phyloP scores from a whole-genome alignment of 2,888 invertebrate species.

The Leucania comma region DNA sequence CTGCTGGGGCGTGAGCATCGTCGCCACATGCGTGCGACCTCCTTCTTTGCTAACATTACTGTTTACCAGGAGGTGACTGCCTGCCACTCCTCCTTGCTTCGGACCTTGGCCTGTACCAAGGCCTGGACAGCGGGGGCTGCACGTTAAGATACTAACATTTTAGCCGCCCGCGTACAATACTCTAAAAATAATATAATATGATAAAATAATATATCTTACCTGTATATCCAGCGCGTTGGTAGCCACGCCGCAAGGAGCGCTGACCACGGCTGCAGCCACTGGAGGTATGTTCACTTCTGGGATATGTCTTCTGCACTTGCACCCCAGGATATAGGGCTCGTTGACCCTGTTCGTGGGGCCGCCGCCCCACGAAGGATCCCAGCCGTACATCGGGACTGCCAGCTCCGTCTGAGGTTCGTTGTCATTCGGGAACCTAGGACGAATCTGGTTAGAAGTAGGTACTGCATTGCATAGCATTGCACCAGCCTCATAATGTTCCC shows the following conservation, averaged over 20 bases:
- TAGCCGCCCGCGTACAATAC: no score
- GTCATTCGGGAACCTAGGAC: slow-evolving; percentile 36
- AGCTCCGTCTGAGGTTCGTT: slow-evolving; percentile 36
- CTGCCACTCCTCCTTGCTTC: no score
- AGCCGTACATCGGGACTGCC: slow-evolving; percentile 31
- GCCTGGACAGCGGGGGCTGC: no score
- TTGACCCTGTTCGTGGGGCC: slow-evolving; percentile 40
- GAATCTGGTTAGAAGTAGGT: background rate
- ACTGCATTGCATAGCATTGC: no score
- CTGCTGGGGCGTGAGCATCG: no score
- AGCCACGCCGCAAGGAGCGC: slow-evolving; percentile 28
- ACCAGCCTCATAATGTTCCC: no score
- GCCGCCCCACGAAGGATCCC: slow-evolving; percentile 42
- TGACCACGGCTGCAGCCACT: slow-evolving; percentile 36
- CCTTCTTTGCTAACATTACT: no score
- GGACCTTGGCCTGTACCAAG: no score
- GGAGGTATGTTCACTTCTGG: slow-evolving; percentile 24
- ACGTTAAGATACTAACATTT: no score
- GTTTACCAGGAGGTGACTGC: no score
- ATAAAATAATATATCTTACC: slow-evolving; percentile 8
- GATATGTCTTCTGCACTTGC: slow-evolving; percentile 28
- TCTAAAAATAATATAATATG: no score
- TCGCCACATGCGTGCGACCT: no score
- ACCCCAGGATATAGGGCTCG: slow-evolving; percentile 49
- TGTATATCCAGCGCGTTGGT: slow-evolving; percentile 44